Percentiles rank a stretch among this genome's conserved stretches.
Evolutionary conservation across 2,888 invertebrate species (phyloP).

Genomic region (Melanostoma mellinum): DNA sequence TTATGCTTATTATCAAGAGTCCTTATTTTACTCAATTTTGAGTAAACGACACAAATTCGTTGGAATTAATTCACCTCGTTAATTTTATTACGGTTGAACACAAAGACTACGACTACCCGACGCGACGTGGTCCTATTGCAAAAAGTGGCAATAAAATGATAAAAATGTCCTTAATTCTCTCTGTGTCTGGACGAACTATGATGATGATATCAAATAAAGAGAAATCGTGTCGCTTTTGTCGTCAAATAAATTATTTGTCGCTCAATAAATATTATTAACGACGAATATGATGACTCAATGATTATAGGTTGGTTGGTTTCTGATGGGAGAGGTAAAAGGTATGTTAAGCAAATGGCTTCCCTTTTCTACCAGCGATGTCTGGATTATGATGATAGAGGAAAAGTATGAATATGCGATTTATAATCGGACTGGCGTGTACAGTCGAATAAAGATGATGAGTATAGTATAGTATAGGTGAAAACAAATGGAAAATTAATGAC

Average conservation of each 20-base stretch:
- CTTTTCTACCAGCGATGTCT: constrained; percentile 39
- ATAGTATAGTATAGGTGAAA: not conserved
- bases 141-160: constrained; percentile 59
- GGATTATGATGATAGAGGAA: constrained; percentile 47
- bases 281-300: constrained; percentile 42
- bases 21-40: constrained; percentile 17
- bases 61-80: constrained; percentile 54
- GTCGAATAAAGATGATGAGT: constrained; percentile 2
- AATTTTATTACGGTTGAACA: constrained; percentile 49
- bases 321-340: constrained; percentile 54
- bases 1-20: constrained; percentile 12
- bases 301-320: constrained; percentile 37
- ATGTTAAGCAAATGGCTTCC: constrained; percentile 32
- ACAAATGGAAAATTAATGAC: constrained; percentile 47
- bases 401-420: constrained; percentile 54
- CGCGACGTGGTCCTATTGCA: constrained; percentile 41
- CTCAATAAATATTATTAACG: constrained; percentile 65
- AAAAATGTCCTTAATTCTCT: constrained; percentile 41
- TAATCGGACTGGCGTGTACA: constrained; percentile 18
- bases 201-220: constrained; percentile 63
- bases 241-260: constrained; percentile 68
- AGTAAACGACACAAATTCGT: constrained; percentile 26
- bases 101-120: constrained; percentile 7
- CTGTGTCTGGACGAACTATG: constrained; percentile 45
- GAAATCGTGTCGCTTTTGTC: constrained; percentile 68